Base-by-base conservation (phyloP, 2,888 invertebrate species). In the Eupithecia exiguata region DNA sequence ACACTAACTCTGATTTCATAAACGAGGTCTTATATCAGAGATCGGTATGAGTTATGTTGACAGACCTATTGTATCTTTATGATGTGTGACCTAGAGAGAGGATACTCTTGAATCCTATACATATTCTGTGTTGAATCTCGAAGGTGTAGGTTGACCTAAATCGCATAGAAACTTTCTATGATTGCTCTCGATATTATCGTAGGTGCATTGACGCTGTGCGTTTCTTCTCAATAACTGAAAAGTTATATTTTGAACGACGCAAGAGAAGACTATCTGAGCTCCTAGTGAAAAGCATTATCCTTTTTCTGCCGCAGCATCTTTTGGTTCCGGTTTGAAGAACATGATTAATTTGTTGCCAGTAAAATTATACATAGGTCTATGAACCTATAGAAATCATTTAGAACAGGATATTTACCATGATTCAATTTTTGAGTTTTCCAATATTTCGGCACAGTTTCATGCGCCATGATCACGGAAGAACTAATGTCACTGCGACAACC, bases 1-100 rank as follows among this genome's bases (percentile, higher is more conserved):
- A 66, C 40, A 66, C 21, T 66, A 40, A 66, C n/a, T 66, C 38
- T 40, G 66, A 66, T 66, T 40, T 40, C 66, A 43, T 40, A 66
- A 43, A 66, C 66, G 35, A 62, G 62, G 21, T 35, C 30, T 35
- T 16, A 30, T 62, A 62, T 66, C 65, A 66, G 21, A 30, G 68
- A 35, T 46, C 35, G 12, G 49, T 14, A 35, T 65, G 63, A 62
- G 58, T 62, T 35, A 35, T 62, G 30, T 62, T n/a, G 62, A 62
- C 35, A 25, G 9, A 58, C 21, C 10, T 25, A 53, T 25, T 25
- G 9, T 58, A 18, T 67, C 21, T 43, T 7, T 62, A 35, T 35
- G 30, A 5, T n/a, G n/a, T n/a, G 30, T 30, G 18, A 35, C 62
- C 62, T 62, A 62, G 30, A 18, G 30, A 14, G 16, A 61, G 18